Percentiles rank a stretch among this genome's conserved stretches.
These are phyloP conservation scores for Falco punctatus DNA, from an alignment of 2,113 vertebrate genomes.

Conservation along the genomic window DNA sequence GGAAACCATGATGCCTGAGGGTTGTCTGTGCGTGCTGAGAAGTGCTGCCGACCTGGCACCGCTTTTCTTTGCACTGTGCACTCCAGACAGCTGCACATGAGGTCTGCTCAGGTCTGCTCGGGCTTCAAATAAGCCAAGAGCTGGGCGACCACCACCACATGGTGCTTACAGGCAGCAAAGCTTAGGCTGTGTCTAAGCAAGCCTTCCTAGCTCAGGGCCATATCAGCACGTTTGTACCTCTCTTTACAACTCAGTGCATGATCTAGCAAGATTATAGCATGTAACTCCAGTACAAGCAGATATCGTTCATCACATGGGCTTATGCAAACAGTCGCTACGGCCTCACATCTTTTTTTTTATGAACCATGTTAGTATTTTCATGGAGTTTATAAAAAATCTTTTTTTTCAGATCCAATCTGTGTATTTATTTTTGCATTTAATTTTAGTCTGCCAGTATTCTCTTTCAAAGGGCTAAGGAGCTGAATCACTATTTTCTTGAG, in stretches of 20 bases:
- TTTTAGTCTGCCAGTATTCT: background rate
- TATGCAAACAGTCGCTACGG: background rate
- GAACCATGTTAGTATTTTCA: background rate
- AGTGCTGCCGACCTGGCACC: accelerated
- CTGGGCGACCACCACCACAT: too few species aligned
- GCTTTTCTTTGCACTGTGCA: background rate
- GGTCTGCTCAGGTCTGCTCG: background rate
- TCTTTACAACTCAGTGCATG: background rate
- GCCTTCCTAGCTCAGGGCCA: background rate
- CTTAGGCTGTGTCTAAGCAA: background rate
- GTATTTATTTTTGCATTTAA: conserved; percentile 16
- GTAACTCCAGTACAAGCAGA: background rate
- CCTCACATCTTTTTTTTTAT: background rate
- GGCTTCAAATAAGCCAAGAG: background rate
- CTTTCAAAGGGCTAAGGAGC: background rate
- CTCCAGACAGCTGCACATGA: background rate
- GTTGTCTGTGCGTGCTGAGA: background rate
- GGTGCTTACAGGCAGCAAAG: background rate
- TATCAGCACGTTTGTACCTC: background rate
- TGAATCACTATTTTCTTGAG: conserved; percentile 20
- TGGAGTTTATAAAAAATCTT: background rate
- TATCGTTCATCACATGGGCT: background rate
- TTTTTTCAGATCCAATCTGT: background rate
- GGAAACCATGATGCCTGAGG: background rate
- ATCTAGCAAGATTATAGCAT: background rate